A percentile compares a stretch with the other conserved stretches of the same genome.
These are phyloP conservation scores for Eumacrocentrus americanus DNA, from an alignment of 2,888 invertebrate species.

Conservation along the genomic window DNA sequence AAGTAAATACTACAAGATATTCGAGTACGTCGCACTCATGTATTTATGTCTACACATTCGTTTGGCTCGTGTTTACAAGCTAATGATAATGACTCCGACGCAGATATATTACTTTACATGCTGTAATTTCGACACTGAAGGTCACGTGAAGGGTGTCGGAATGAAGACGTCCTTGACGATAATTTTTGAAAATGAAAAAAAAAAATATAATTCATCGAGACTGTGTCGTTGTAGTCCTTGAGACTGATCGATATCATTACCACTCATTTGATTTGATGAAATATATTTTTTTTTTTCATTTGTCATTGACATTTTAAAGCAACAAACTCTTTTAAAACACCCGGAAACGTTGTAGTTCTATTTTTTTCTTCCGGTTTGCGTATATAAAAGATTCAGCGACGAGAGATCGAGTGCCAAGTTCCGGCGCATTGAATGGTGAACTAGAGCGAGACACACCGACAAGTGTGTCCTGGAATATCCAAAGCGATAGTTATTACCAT, in stretches of 20 bases:
- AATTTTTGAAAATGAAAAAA: background rate
- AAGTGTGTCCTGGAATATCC: too few species aligned
- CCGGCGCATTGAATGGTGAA: slow-evolving; percentile 29
- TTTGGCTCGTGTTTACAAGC: background rate
- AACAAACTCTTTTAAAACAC: background rate
- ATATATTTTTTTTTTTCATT: background rate
- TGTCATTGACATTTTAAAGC: background rate
- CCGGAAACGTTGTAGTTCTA: background rate
- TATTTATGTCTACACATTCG: background rate
- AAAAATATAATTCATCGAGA: too few species aligned
- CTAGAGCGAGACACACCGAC: slow-evolving; percentile 31
- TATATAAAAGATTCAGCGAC: background rate
- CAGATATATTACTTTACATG: background rate
- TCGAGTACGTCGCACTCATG: background rate
- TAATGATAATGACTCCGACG: background rate
- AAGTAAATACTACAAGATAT: slow-evolving; percentile 9
- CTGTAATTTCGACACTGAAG: background rate
- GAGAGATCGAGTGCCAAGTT: slow-evolving; percentile 17
- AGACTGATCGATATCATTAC: background rate
- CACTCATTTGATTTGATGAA: background rate
- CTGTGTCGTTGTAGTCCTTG: background rate
- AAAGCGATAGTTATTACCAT: background rate
- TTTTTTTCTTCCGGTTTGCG: background rate
- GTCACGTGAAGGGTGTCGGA: background rate
- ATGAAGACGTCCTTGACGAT: background rate